Base-by-base conservation (phyloP, 2,113 vertebrate species). In the Phrynosoma blainvillii region DNA sequence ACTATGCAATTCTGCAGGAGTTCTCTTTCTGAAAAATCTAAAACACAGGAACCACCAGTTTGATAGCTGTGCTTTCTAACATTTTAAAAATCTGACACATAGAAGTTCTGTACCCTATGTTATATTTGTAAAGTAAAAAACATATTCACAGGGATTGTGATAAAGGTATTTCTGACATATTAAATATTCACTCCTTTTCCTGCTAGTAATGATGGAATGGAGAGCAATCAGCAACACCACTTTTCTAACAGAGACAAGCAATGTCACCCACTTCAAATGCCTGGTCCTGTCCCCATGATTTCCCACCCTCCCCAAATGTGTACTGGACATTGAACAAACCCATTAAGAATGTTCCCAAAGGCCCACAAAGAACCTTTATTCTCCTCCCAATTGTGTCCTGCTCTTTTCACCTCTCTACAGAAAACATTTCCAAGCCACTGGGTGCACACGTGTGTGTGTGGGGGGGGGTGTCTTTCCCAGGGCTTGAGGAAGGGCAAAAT, bases 311-410 rank as follows among this genome's bases (percentile, higher is more conserved):
- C 65, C 89, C 70, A 77, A 92, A 87, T 1, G 0, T 90, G 11
- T 20, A 90, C 82, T 80, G 84, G 83, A 88, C 1, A 90, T 66
- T 70, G 88, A 92, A 92, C 93, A 47, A 91, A 89, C n/a, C 56
- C 82, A n/a, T 85, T 70, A 36, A 52, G 80, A 79, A 87, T 84
- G 79, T 90, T 89, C 88, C 87, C 80, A 90, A 82, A 84, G 80
- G 30, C 52, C 87, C 54, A 94, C 91, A 92, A 90, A 90, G 77
- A 82, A 92, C 27, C 86, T 92, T 90, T 93, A 90, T 95, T 93
- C 79, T 74, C 73, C 10, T 88, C 32, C 82, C 88, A 91, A 66
- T 90, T n/a, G 27, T 82, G 88, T 91, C 82, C 82, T 7, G 27
- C 80, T 88, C 90, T 86, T 93, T 91, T 76, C 84, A 92, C 84